Evolutionary conservation across 2,888 invertebrate genomes (phyloP).

Genomic region (Nomada lathburiana): DNA sequence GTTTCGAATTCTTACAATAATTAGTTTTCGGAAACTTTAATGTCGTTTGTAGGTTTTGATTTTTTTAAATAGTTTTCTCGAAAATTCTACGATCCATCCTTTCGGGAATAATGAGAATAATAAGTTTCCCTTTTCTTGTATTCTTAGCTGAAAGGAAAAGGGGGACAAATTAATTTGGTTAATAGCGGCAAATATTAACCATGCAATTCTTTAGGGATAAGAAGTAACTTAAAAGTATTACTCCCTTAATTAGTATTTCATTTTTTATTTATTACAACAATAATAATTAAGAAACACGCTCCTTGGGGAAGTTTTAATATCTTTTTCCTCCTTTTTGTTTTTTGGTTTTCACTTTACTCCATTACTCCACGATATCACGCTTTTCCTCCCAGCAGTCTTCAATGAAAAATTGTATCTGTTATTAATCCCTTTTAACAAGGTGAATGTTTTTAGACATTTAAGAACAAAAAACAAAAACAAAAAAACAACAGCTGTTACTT

Average conservation of each 20-base stretch:
- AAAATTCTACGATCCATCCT: conserved; percentile 22
- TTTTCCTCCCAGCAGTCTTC: too few relatives aligned
- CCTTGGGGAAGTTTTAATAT: conserved; percentile 10
- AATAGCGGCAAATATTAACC: conserved; percentile 45
- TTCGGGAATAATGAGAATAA: conserved; percentile 24
- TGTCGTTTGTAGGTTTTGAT: neutral
- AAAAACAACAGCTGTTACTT: conserved; percentile 17
- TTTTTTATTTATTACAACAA: conserved; percentile 55
- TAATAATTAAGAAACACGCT: conserved; percentile 35
- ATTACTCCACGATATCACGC: too few relatives aligned
- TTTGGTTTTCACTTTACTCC: neutral
- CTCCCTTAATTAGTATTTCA: conserved; percentile 44
- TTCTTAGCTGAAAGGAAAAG: conserved; percentile 32
- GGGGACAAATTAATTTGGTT: conserved; percentile 4
- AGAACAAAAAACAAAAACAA: too few relatives aligned
- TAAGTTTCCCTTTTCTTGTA: conserved; percentile 31
- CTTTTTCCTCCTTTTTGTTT: neutral
- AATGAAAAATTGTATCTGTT: neutral
- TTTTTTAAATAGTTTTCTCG: conserved; percentile 23
- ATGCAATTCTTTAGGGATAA: conserved; percentile 49
- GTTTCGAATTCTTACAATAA: neutral
- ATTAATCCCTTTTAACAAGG: conserved; percentile 1
- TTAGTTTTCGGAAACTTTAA: conserved; percentile 1
- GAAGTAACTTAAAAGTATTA: conserved; percentile 60
- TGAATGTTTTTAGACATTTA: conserved; percentile 4